phyloP scores from a whole-genome alignment of 2,113 vertebrate genomes.

The Atherinomorus stipes region DNA sequence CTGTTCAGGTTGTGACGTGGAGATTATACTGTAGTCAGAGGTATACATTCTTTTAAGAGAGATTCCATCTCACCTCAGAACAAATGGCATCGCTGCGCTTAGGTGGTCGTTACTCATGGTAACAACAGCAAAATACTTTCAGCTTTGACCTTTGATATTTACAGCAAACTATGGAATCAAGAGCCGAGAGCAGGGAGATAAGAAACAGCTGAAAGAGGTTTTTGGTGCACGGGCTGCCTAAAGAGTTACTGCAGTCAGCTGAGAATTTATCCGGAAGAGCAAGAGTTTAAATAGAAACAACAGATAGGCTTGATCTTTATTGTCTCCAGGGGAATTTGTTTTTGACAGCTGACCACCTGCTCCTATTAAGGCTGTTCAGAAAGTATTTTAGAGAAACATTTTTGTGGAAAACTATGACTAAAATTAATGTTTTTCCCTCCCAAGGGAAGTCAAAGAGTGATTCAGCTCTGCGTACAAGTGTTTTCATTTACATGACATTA shows the following conservation, averaged over 20 bases:
- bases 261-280: slow-evolving; percentile 54
- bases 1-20: slow-evolving; percentile 10
- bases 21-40: slow-evolving; percentile 36
- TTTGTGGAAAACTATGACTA: slow-evolving; percentile 13
- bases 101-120: slow-evolving; percentile 38
- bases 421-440: slow-evolving; percentile 11
- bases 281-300: slow-evolving; percentile 43
- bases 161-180: slow-evolving; percentile 26
- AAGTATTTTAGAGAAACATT: slow-evolving; percentile 19
- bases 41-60: slow-evolving; percentile 14
- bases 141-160: slow-evolving; percentile 69
- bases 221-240: slow-evolving; percentile 40
- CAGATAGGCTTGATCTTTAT: slow-evolving; percentile 32
- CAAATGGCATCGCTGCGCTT: slow-evolving; percentile 41
- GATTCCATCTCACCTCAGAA: slow-evolving; percentile 27
- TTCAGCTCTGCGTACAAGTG: not conserved
- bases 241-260: slow-evolving; percentile 33
- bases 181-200: slow-evolving; percentile 49
- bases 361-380: slow-evolving; percentile 23
- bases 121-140: slow-evolving; percentile 65
- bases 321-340: slow-evolving; percentile 32
- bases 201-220: slow-evolving; percentile 50
- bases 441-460: slow-evolving; percentile 1
- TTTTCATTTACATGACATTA: slow-evolving; percentile 22
- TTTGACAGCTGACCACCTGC: slow-evolving; percentile 50